Conservation (phyloP, 2,113 vertebrate species). For the Crotophaga sulcirostris region DNA sequence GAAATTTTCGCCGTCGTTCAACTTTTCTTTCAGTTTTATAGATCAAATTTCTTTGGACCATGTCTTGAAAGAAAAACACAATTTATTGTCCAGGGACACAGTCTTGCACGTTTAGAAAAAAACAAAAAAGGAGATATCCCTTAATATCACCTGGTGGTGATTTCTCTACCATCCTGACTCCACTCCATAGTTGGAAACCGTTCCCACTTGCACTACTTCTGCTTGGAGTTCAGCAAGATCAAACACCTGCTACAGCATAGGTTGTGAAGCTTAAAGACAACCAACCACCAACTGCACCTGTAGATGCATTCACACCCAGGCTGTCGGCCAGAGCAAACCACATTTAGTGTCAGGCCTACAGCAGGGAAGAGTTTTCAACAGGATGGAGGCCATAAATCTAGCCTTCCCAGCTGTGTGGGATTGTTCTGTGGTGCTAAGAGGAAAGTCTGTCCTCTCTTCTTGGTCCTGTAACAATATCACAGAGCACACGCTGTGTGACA, state of each 20-base stretch:
- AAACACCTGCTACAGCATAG: background rate
- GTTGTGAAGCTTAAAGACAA: background rate
- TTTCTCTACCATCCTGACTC: background rate
- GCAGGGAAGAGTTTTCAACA: background rate
- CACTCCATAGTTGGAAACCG: background rate
- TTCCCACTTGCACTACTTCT: background rate
- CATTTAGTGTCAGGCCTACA: background rate
- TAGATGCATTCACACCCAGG: background rate
- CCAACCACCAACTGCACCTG: background rate
- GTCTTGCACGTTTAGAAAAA: background rate
- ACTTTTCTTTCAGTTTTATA: constrained; percentile 75
- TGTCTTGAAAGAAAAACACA: constrained; percentile 69
- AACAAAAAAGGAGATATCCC: background rate
- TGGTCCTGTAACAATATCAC: background rate
- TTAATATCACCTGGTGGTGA: background rate
- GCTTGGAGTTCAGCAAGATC: background rate
- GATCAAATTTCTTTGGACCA: constrained; percentile 81
- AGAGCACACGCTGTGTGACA: background rate
- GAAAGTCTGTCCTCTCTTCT: background rate
- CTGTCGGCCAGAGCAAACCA: background rate
- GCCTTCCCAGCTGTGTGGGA: background rate
- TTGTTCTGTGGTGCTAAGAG: background rate
- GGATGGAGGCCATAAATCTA: background rate
- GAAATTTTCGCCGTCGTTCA: constrained; percentile 72
- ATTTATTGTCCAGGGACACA: background rate